Base-by-base conservation (phyloP, 1,140 invertebrate genomes). In the Achatina immaculata region DNA sequence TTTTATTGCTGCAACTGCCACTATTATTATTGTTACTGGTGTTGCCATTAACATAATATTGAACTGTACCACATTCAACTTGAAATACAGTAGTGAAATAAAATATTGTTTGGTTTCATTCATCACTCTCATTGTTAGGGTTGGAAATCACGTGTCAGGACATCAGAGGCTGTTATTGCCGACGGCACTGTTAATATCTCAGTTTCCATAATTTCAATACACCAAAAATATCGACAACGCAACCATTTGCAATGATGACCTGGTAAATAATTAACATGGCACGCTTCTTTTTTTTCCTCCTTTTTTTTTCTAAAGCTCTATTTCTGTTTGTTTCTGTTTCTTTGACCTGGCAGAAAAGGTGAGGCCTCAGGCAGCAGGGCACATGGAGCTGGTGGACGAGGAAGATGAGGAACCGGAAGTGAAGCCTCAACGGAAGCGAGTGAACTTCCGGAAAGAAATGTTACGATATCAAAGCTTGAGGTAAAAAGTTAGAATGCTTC, bases 401-500 rank as follows among this genome's bases (percentile, higher is more conserved):
- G 76, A 78, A 36, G 76, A 78, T n/a, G 76, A 78, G 34, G 58
- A 78, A 68, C 76, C 76, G 19, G 76, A 78, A 68, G 40, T 45
- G 11, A 68, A 66, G 42, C 79, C 68, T 11, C n/a, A 74, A n/a
- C 45, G 79, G 42, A 80, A 65, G 31, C 55, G 68, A 72, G 78
- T 83, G 28, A 83, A 81, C 68, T 81, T 81, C 45, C 74, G 82
- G 0, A 62, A 81, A 38, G 80, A 83, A 38, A 55, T 83, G 58
- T 69, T 83, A 9, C 79, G 80, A 69, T 83, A 83, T 58, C 79
- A 81, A 62, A 84, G 81, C 72, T 62, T 83, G 11, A 68, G 81
- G 68, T 74, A n/a, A n/a, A n/a, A 43, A 19, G 69, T 72, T 28
- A 40, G 69, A 14, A 6, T 72, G 28, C 40, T 16, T 36, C 6